Evolutionary conservation across 2,113 vertebrate genomes (phyloP), one percentile per base, ranked within the genome.

Genomic region (Rhizomys pruinosus): DNA sequence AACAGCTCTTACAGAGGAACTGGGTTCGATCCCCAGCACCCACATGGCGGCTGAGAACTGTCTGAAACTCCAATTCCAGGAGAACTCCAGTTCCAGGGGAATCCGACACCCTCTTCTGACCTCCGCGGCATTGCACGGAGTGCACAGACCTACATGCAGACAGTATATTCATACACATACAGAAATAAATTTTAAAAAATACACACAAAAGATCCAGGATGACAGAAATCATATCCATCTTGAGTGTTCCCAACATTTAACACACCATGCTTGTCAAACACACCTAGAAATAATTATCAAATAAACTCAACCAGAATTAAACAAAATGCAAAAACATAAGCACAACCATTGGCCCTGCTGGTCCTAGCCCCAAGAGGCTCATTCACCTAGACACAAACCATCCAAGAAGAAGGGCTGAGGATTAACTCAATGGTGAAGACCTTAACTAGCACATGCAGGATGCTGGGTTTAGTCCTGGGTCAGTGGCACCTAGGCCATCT

Each of bases 171-270:
- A n/a, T n/a, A n/a, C n/a, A n/a, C n/a, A n/a, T n/a, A n/a, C n/a
- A n/a, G n/a, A n/a, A n/a, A n/a, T n/a, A n/a, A n/a, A n/a, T n/a
- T n/a, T n/a, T n/a, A n/a, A n/a, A n/a, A n/a, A n/a, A n/a, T n/a
- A n/a, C n/a, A n/a, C n/a, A n/a, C n/a, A 71, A 79, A 94, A 85
- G 72, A 93, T 68, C 61, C 47, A 80, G 37, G 44, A 79, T 57
- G 72, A 81, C 12, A 95, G 84, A 52, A 79, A 89, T 37, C 17
- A 37, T 5, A 23, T 55, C n/a, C 85, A 72, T 44, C 47, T 91
- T 34, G 2, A 68, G 42, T 32, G 37, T 87, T 69, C 92, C 34
- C 68, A 89, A 16, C 4, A 57, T 7, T 82, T 47, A 91, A 37
- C 55, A 47, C 72, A 42, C 68, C n/a, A 52, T 57, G 27, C 29